phyloP scores from a whole-genome alignment of 2,113 vertebrate genomes.

The Pseudonaja textilis region DNA sequence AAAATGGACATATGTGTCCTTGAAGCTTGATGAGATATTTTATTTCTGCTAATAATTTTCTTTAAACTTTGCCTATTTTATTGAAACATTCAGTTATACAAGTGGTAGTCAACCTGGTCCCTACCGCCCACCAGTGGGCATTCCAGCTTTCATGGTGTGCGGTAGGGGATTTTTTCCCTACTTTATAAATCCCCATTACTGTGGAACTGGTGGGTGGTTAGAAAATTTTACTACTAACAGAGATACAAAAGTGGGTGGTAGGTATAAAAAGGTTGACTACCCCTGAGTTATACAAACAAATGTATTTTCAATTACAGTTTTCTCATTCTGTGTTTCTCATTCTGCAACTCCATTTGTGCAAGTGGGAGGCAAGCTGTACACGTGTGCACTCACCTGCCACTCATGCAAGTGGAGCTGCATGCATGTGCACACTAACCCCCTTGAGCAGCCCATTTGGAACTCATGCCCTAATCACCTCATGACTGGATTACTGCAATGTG shows the following conservation, averaged over 20 bases:
- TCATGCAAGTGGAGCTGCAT: neutral
- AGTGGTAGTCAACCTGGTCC: too few species aligned
- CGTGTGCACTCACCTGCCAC: neutral
- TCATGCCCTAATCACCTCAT: neutral
- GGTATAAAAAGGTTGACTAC: too few species aligned
- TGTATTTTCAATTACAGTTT: constrained; percentile 10
- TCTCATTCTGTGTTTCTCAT: constrained; percentile 32
- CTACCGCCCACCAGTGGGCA: too few species aligned
- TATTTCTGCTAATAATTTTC: neutral
- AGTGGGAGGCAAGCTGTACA: neutral
- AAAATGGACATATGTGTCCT: neutral
- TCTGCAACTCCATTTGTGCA: neutral
- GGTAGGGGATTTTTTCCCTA: too few species aligned
- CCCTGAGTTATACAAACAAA: neutral
- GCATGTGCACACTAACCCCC: neutral
- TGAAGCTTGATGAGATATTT: neutral
- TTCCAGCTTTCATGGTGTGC: too few species aligned
- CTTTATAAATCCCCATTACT: too few species aligned
- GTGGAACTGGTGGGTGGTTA: too few species aligned
- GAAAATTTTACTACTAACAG: too few species aligned
- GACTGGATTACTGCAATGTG: neutral
- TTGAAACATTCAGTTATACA: neutral
- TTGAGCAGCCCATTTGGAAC: neutral
- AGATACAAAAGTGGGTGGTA: too few species aligned
- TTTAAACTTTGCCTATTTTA: constrained; percentile 21